A percentile compares a stretch with the other conserved stretches of the same genome.
These are phyloP conservation scores for Pseudocheirus occidentalis DNA, from an alignment of 2,797 vertebrate species.

Conservation along the genomic window DNA sequence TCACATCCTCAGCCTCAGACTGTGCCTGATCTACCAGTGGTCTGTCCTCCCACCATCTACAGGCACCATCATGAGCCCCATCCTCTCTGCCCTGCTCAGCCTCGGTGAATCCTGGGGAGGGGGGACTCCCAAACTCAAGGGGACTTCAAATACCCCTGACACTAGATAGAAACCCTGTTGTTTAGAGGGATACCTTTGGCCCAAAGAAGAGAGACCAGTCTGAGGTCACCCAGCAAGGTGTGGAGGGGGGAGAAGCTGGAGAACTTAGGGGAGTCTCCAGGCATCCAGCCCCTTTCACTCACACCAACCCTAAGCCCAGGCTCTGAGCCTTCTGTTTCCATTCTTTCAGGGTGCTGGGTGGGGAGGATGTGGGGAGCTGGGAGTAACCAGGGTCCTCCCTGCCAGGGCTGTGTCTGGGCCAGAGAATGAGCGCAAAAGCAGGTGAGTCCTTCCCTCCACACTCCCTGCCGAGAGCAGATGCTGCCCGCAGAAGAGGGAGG, in stretches of 20 bases:
- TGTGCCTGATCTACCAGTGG: neutral
- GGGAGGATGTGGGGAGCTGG: neutral
- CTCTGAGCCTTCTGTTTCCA: neutral
- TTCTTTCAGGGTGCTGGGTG: neutral
- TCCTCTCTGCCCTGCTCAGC: neutral
- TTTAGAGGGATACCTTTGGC: neutral
- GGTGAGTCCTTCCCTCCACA: neutral
- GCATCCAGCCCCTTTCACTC: neutral
- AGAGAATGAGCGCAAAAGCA: neutral
- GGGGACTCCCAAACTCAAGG: neutral
- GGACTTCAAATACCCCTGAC: neutral
- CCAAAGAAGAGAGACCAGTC: neutral
- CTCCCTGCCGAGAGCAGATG: neutral
- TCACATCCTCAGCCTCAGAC: conserved; percentile 57
- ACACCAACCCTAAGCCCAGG: neutral
- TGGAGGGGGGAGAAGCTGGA: too few species aligned
- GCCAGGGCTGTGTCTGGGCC: neutral
- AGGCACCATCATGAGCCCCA: neutral
- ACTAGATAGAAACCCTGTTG: too few species aligned
- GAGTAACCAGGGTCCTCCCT: neutral
- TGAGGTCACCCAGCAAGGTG: neutral
- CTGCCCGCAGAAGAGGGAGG: too few species aligned
- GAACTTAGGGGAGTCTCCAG: too few species aligned
- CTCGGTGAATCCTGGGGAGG: conserved; percentile 3
- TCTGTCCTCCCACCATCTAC: accelerated